These are phyloP conservation scores for Ligdia adustata DNA, from an alignment of 2,888 invertebrate species.

Conservation along the genomic window DNA sequence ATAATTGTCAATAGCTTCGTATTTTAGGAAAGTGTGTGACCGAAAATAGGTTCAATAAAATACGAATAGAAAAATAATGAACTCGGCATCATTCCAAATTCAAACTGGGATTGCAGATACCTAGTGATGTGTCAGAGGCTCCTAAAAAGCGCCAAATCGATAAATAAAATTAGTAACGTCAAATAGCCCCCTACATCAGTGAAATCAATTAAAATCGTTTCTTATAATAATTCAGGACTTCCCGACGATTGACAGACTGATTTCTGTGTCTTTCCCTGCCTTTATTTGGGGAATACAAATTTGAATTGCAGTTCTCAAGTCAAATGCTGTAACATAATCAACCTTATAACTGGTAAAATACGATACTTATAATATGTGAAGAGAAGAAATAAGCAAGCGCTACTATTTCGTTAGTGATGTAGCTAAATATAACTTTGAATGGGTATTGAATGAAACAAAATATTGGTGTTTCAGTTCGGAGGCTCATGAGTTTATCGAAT, in stretches of 20 bases:
- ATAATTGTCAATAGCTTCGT: not conserved
- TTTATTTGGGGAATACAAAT: constrained; percentile 49
- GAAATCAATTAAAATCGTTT: constrained; percentile 79
- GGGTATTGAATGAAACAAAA: constrained; percentile 58
- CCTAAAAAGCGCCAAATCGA: constrained; percentile 38
- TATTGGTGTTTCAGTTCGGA: constrained; percentile 50
- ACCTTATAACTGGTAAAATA: constrained; percentile 23
- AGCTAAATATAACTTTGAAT: constrained; percentile 64
- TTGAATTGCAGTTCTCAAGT: constrained; percentile 20
- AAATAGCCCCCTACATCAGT: constrained; percentile 53
- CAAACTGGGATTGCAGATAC: constrained; percentile 20
- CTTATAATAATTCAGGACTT: constrained; percentile 76
- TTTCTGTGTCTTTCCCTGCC: constrained; percentile 67
- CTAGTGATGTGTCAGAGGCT: constrained; percentile 43
- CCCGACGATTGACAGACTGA: constrained; percentile 71
- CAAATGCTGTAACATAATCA: constrained; percentile 30
- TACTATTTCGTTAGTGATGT: constrained; percentile 66
- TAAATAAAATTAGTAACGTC: too few species aligned
- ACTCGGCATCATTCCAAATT: constrained; percentile 30
- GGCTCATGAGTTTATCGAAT: constrained; percentile 40
- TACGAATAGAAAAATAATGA: constrained; percentile 1
- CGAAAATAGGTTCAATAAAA: constrained; percentile 5
- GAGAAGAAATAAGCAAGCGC: constrained; percentile 24
- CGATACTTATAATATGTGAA: not conserved
- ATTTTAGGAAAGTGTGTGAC: not conserved